Base-by-base conservation (phyloP, 2,888 invertebrate genomes). In the Chrysomela aeneicollis region DNA sequence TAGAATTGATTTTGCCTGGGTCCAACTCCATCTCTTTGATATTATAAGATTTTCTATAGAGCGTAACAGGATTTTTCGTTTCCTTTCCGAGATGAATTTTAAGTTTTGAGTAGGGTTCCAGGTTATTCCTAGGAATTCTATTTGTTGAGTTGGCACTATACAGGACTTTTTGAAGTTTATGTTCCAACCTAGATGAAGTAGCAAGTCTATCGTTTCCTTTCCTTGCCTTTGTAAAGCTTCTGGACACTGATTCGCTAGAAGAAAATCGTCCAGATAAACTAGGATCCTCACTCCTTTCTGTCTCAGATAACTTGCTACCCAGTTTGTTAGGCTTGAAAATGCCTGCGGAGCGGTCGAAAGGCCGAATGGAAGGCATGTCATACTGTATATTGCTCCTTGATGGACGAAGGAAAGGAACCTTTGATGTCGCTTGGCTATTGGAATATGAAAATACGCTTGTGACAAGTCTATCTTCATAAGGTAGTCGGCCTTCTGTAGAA, bases 241-340 rank as follows among this genome's bases (percentile, higher is more conserved):
- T 15, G 19, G 19, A 22, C 61, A 32, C 51, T 70, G 65, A 35
- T 65, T 52, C 21, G 61, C 65, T 3, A 70, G 21, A 9, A 65
- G 30, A 19, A 59, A 66, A 52, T 76, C 74, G 74, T 76, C 73
- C 2, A 75, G 61, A 46, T 75, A 78, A 0, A 77, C 75, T 15
- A 77, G 42, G 1, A 72, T 64, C 53, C 73, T 61, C 12, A 75
- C 66, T 0, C 68, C 69, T 57, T 19, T 57, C n/a, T 49, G 2
- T 42, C 74, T 46, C 1, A 75, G 63, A 0, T 42, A 15, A 19
- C 59, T 47, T 15, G 73, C 74, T 5, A 74, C 19, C 73, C 74
- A 75, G 60, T 75, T 76, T 49, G 71, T 58, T 0, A 76, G 22
- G 6, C 66, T 54, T 2, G 74, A 65, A 59, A 76, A 76, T 9